phyloP scores from a whole-genome alignment of 2,797 vertebrate species.

The Silurus aristotelis region DNA sequence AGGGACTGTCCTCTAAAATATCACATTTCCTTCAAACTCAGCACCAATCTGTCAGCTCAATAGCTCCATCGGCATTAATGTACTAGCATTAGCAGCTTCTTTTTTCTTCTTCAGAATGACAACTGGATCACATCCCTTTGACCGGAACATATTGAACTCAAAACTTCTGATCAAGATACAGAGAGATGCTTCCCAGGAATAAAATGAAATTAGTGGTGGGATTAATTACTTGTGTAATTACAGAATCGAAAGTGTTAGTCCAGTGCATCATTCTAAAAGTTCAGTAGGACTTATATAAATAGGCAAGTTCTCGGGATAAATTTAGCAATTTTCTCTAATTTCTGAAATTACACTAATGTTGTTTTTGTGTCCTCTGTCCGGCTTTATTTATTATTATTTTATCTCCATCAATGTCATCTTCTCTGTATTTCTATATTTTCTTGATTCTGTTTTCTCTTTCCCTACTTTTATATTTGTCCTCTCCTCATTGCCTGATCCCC shows the following conservation, averaged over 20 bases:
- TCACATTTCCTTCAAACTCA: slow-evolving; percentile 30
- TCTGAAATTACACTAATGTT: not conserved
- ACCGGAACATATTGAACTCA: slow-evolving; percentile 18
- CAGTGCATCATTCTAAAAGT: not conserved
- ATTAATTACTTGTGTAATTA: not conserved
- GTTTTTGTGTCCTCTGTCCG: not conserved
- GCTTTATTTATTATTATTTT: not conserved
- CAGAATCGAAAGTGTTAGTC: not conserved
- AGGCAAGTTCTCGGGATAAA: not conserved
- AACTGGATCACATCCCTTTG: slow-evolving; percentile 1
- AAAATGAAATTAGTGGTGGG: not conserved
- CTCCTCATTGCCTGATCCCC: too few relatives aligned
- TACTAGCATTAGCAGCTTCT: slow-evolving; percentile 4
- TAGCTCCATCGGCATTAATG: slow-evolving; percentile 34
- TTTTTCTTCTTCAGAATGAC: not conserved
- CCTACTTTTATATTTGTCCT: not conserved
- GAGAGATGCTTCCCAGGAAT: slow-evolving; percentile 9
- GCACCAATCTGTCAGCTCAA: slow-evolving; percentile 28
- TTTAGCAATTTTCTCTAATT: not conserved
- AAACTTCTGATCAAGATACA: not conserved
- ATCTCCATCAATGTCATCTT: not conserved
- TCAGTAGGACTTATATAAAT: not conserved
- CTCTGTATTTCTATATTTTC: not conserved
- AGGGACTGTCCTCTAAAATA: slow-evolving; percentile 22
- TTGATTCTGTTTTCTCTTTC: not conserved